Percentiles rank a stretch among this genome's conserved stretches.
phyloP scores from a whole-genome alignment of 2,888 invertebrate species.

The Fragum fragum region DNA sequence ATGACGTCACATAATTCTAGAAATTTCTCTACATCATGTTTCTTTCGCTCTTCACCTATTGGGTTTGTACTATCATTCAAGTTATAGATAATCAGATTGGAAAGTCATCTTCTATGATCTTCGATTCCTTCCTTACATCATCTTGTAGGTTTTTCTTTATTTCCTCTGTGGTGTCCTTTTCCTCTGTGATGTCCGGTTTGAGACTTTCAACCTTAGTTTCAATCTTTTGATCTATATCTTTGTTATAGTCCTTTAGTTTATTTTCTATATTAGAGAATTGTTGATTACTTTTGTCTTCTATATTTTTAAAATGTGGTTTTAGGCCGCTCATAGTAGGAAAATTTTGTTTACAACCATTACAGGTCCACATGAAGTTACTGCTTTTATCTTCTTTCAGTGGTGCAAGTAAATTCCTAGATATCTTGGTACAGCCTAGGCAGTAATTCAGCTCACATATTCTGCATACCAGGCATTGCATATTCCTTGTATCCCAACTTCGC shows the following conservation, averaged over 20 bases:
- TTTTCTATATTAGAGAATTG: not conserved
- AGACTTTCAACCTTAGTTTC: not conserved
- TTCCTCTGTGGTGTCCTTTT: not conserved
- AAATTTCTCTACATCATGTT: too few species aligned
- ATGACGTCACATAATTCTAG: too few species aligned
- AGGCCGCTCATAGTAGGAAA: constrained; percentile 1
- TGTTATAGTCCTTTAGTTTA: not conserved
- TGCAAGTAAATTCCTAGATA: not conserved
- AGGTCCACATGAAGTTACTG: not conserved
- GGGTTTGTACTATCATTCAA: too few species aligned
- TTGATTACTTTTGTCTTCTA: not conserved
- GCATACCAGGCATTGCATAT: too few species aligned
- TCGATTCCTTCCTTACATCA: not conserved
- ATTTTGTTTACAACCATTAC: constrained; percentile 4
- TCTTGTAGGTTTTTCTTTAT: not conserved
- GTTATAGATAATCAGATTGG: too few species aligned
- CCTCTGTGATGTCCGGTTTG: not conserved
- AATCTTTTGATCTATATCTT: not conserved
- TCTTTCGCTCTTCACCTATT: too few species aligned
- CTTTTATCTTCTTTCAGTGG: not conserved
- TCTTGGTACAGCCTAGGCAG: not conserved
- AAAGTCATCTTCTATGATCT: not conserved
- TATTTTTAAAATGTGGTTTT: not conserved
- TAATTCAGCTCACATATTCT: too few species aligned
- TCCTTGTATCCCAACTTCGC: too few species aligned